Evolutionary conservation across 1,140 invertebrate species (phyloP).

Genomic region (Drosophila seguyi): DNA sequence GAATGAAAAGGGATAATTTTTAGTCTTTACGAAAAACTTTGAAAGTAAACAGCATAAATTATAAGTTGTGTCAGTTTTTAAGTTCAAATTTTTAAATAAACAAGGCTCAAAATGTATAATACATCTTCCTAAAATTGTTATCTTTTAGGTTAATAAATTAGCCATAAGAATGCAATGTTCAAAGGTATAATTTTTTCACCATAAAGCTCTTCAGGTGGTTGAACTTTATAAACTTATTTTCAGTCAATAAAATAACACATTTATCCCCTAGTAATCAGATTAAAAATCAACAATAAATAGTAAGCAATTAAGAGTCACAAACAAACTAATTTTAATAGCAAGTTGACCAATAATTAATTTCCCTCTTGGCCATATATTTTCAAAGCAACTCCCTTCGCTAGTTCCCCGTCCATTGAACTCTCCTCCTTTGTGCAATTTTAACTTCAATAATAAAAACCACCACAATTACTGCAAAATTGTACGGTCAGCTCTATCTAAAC

Average conservation of each 20-base stretch:
- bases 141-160: background rate
- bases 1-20: background rate
- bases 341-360: background rate
- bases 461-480: slow-evolving; percentile 14
- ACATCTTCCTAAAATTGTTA: background rate
- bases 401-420: slow-evolving; percentile 2
- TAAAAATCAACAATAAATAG: background rate
- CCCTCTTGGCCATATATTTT: background rate
- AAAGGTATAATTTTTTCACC: background rate
- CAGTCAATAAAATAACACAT: background rate
- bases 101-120: background rate
- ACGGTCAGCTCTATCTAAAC: slow-evolving; percentile 5
- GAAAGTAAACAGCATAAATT: too few species aligned
- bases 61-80: too few species aligned
- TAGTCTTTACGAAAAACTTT: too few species aligned
- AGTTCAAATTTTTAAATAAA: too few species aligned
- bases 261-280: background rate
- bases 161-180: background rate
- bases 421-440: background rate
- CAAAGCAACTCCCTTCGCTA: too few species aligned
- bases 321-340: too few species aligned
- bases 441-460: background rate
- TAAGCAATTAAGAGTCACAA: background rate
- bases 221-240: background rate
- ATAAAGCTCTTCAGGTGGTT: background rate